phyloP scores from a whole-genome alignment of 2,797 vertebrate genomes.

The Geotria australis region DNA sequence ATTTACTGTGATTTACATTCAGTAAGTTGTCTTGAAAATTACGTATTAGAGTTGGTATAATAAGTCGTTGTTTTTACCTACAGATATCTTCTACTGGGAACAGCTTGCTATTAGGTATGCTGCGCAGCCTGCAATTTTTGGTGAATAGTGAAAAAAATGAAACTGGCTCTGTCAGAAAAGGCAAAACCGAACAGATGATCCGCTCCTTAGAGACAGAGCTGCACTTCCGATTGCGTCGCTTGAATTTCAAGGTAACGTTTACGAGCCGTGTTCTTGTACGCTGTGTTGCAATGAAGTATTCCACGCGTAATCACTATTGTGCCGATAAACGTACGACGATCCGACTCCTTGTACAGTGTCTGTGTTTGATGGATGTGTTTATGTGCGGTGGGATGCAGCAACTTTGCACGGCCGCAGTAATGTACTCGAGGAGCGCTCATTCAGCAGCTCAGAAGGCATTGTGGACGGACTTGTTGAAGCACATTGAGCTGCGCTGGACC shows the following conservation, averaged over 20 bases:
- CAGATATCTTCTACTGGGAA: slow-evolving; percentile 33
- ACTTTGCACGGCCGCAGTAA: slow-evolving; percentile 16
- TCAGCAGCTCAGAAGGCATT: slow-evolving; percentile 7
- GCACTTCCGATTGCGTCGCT: slow-evolving; percentile 36
- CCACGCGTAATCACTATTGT: too few species aligned
- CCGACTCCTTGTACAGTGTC: too few species aligned
- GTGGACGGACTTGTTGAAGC: slow-evolving; percentile 16
- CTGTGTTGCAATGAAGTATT: too few species aligned
- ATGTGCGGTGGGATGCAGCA: slow-evolving; percentile 6
- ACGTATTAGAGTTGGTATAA: background rate
- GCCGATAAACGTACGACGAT: too few species aligned
- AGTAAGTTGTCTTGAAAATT: background rate
- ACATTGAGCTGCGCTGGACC: slow-evolving; percentile 56
- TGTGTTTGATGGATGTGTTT: too few species aligned
- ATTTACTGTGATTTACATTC: accelerated
- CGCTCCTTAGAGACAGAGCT: slow-evolving; percentile 38
- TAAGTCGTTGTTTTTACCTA: background rate
- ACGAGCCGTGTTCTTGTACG: too few species aligned
- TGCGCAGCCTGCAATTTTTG: slow-evolving; percentile 20
- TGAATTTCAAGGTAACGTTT: slow-evolving; percentile 10
- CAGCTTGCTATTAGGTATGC: slow-evolving; percentile 15
- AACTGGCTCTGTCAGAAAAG: too few species aligned
- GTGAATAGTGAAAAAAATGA: slow-evolving; percentile 2
- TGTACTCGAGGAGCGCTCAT: slow-evolving; percentile 1
- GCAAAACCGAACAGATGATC: slow-evolving; percentile 4